These are phyloP conservation scores for Oreochromis mossambicus DNA, from an alignment of 2,797 vertebrate genomes.

Conservation along the genomic window DNA sequence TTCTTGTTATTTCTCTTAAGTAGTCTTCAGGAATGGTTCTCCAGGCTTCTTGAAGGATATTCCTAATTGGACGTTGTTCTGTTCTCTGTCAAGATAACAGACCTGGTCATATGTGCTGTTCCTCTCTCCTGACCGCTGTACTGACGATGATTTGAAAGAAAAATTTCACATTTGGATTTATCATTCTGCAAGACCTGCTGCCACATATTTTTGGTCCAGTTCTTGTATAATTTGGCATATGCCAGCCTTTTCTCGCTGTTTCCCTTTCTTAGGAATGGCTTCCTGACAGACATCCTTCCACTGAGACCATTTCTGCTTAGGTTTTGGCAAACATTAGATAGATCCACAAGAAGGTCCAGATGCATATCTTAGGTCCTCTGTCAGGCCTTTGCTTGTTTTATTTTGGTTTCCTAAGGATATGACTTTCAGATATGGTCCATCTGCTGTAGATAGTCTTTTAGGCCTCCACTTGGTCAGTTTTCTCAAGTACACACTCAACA, in stretches of 20 bases:
- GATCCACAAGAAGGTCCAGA: background rate
- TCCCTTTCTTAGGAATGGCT: background rate
- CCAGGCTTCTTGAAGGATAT: background rate
- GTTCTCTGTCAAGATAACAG: background rate
- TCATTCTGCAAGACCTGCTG: background rate
- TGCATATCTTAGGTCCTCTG: background rate
- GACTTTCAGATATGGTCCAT: background rate
- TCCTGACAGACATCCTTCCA: background rate
- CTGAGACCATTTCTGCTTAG: background rate
- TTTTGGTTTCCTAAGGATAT: background rate
- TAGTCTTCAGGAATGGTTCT: background rate
- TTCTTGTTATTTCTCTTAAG: background rate
- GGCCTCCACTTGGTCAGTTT: background rate
- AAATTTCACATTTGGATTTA: background rate
- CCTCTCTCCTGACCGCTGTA: rapidly evolving
- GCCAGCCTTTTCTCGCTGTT: background rate
- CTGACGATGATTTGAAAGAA: background rate
- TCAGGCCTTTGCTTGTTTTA: background rate
- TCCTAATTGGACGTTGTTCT: background rate
- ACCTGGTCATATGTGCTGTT: background rate
- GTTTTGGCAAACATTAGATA: background rate
- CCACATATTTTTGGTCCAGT: background rate
- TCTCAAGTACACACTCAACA: background rate
- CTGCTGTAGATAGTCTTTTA: rapidly evolving
- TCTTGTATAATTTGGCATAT: background rate